A percentile compares a stretch with the other conserved stretches of the same genome.
Conservation (phyloP, 2,888 invertebrate species). For the Drosophila siamana region DNA sequence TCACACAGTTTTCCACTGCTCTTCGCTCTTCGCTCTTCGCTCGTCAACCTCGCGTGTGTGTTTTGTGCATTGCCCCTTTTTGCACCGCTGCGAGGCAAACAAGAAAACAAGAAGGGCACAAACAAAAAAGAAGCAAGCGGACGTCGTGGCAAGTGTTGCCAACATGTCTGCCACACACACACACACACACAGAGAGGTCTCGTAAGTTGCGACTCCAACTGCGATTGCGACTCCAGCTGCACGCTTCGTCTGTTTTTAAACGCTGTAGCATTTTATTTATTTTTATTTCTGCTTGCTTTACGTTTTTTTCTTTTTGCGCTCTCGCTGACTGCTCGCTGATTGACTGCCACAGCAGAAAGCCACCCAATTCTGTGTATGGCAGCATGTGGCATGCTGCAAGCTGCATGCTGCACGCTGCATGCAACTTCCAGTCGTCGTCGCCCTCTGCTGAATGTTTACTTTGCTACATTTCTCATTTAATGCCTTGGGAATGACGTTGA, state of each 20-base stretch:
- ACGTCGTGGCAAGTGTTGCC: conserved; percentile 43
- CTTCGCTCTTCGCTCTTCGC: conserved; percentile 42
- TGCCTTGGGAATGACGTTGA: conserved; percentile 70
- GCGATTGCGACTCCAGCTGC: conserved; percentile 16
- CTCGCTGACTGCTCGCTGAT: conserved; percentile 63
- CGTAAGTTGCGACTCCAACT: conserved; percentile 1
- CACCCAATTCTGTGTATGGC: conserved; percentile 19
- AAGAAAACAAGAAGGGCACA: neutral
- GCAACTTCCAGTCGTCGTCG: conserved; percentile 23
- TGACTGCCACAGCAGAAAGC: conserved; percentile 43
- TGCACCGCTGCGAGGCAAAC: neutral
- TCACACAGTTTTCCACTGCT: conserved; percentile 75
- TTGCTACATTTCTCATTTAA: conserved; percentile 74
- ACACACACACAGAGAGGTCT: neutral
- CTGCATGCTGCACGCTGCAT: conserved; percentile 31
- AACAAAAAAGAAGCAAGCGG: no score
- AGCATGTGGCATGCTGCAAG: conserved; percentile 31
- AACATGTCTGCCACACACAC: conserved; percentile 57
- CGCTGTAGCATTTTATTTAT: conserved; percentile 61
- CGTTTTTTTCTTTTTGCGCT: conserved; percentile 25
- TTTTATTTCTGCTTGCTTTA: conserved; percentile 27
- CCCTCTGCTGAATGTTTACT: conserved; percentile 59
- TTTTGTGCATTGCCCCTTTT: conserved; percentile 13
- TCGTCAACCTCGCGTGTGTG: conserved; percentile 41
- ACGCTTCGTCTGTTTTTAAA: conserved; percentile 69